phyloP scores from a whole-genome alignment of 2,797 vertebrate species.

The Tapirus indicus region DNA sequence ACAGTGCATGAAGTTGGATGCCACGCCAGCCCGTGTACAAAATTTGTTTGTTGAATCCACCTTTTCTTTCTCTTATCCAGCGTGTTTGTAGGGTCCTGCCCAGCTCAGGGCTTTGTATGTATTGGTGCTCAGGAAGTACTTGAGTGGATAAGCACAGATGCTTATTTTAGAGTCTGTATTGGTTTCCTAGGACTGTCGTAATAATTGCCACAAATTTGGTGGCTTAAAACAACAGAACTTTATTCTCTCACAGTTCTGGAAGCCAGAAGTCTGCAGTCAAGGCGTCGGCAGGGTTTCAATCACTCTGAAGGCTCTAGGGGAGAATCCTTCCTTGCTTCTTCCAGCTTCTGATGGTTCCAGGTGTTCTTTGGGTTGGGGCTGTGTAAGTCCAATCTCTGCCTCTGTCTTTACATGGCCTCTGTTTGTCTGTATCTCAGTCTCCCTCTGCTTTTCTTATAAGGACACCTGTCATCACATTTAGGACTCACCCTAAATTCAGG shows the following conservation, averaged over 20 bases:
- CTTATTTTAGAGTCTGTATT: background rate
- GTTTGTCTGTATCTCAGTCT: background rate
- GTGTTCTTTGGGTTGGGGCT: background rate
- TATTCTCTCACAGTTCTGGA: background rate
- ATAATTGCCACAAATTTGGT: background rate
- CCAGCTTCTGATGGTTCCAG: no score
- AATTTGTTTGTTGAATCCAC: background rate
- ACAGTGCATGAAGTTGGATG: background rate
- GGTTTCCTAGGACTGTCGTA: background rate
- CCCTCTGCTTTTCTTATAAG: background rate
- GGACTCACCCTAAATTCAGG: background rate
- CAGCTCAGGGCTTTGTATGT: background rate
- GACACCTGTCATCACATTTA: background rate
- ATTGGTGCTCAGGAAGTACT: background rate
- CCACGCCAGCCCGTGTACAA: background rate
- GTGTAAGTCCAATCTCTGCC: background rate
- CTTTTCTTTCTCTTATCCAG: slow-evolving; percentile 11
- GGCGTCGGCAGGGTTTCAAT: background rate
- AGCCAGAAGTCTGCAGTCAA: background rate
- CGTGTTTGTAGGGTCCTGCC: background rate
- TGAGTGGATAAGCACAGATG: background rate
- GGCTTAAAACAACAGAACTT: background rate
- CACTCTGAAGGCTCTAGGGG: background rate
- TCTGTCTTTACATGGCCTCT: background rate
- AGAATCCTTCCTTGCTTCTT: background rate